A percentile compares a stretch with the other conserved stretches of the same genome.
These are phyloP conservation scores for Muschampia plurimacula DNA, from an alignment of 2,888 invertebrate species.

Conservation along the genomic window DNA sequence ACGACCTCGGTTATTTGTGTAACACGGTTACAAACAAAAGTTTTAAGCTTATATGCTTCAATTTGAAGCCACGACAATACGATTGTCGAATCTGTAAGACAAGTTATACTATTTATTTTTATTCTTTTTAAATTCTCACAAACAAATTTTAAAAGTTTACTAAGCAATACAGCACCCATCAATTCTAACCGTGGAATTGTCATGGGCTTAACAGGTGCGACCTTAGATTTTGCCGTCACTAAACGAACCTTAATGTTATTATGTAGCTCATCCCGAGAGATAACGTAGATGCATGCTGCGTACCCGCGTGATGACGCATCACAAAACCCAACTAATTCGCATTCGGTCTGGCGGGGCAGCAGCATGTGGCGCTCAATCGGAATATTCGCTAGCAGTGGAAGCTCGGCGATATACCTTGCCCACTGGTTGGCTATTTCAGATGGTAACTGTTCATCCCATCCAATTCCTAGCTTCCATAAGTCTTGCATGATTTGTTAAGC, in stretches of 20 bases:
- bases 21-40: conserved; percentile 8
- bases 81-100: not conserved
- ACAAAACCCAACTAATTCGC: not conserved
- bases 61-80: not conserved
- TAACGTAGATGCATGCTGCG: conserved; percentile 1
- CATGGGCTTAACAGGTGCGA: conserved; percentile 1
- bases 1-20: conserved; percentile 1
- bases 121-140: not conserved
- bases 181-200: conserved; percentile 1
- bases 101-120: not conserved
- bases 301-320: conserved; percentile 11
- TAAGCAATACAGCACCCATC: not conserved
- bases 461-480: not conserved
- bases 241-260: not conserved
- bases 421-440: not conserved
- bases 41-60: conserved; percentile 5
- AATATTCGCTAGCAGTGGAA: not conserved
- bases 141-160: not conserved
- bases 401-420: not conserved
- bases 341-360: not conserved
- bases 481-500: not conserved
- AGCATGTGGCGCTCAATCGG: not conserved
- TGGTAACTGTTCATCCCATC: conserved; percentile 2
- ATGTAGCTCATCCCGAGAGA: not conserved
- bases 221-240: not conserved